phyloP scores from a whole-genome alignment of 2,797 vertebrate genomes.

The Bryconaethiops microstoma region DNA sequence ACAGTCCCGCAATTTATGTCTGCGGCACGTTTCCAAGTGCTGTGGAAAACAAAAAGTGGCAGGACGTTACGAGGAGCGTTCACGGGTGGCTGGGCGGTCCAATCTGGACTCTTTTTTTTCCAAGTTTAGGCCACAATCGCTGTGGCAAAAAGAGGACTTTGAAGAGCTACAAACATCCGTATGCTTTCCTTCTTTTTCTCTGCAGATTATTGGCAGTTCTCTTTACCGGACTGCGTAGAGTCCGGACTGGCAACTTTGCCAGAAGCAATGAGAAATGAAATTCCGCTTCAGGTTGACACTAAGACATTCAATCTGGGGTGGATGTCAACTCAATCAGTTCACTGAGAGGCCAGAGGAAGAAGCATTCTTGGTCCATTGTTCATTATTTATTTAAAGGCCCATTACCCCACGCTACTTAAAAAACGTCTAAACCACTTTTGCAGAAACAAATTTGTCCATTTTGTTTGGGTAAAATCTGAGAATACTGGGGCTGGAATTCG shows the following conservation, averaged over 20 bases:
- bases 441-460: conserved; percentile 14
- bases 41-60: conserved; percentile 41
- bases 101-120: conserved; percentile 35
- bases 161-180: conserved; percentile 21
- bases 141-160: conserved; percentile 30
- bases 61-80: conserved; percentile 21
- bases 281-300: background rate
- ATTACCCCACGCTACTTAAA: conserved; percentile 34
- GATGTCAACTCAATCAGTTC: conserved; percentile 27
- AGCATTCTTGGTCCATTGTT: conserved; percentile 24
- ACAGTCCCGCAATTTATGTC: conserved; percentile 57
- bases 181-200: conserved; percentile 13
- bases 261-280: background rate
- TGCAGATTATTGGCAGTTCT: conserved; percentile 1
- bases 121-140: conserved; percentile 42
- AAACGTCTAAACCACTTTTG: conserved; percentile 36
- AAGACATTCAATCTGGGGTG: background rate
- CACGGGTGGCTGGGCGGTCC: conserved; percentile 32
- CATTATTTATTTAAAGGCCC: conserved; percentile 39
- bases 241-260: conserved; percentile 4
- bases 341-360: conserved; percentile 21
- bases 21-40: conserved; percentile 49
- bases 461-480: conserved; percentile 29
- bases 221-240: background rate
- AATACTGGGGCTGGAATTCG: conserved; percentile 15